Conservation (phyloP, 1,140 invertebrate species). For the Drosophila grimshawi region DNA sequence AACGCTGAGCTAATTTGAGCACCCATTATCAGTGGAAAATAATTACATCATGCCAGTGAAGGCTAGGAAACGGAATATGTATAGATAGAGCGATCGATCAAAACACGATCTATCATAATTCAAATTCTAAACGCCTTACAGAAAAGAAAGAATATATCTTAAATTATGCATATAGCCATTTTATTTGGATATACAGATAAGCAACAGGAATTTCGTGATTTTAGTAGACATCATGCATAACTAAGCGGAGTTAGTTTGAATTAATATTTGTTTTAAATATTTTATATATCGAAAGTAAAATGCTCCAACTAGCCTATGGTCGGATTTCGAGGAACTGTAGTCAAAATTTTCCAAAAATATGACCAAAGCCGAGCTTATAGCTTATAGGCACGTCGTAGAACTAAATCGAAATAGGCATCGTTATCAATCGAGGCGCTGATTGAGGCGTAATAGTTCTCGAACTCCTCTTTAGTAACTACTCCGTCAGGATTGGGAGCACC, state of each 20-base stretch:
- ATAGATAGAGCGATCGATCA: too few relatives aligned
- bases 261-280: neutral
- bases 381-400: constrained; percentile 96
- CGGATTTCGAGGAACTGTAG: neutral
- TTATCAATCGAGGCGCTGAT: constrained; percentile 97
- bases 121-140: too few relatives aligned
- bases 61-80: neutral
- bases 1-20: constrained; percentile 49
- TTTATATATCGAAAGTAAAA: neutral
- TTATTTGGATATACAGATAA: constrained; percentile 1
- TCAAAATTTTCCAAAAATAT: neutral
- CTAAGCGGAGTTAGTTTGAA: neutral
- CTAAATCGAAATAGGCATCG: constrained; percentile 97
- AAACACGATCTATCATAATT: too few relatives aligned
- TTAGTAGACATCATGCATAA: constrained; percentile 12
- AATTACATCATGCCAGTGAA: neutral
- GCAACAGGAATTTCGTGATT: constrained; percentile 6
- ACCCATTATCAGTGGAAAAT: constrained; percentile 36
- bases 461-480: constrained; percentile 95
- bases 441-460: constrained; percentile 96
- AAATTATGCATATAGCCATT: neutral
- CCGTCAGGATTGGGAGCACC: constrained; percentile 90
- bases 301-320: neutral
- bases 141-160: neutral
- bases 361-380: constrained; percentile 86